Conservation (phyloP, 2,797 vertebrate species). For the Sebastes minor region DNA sequence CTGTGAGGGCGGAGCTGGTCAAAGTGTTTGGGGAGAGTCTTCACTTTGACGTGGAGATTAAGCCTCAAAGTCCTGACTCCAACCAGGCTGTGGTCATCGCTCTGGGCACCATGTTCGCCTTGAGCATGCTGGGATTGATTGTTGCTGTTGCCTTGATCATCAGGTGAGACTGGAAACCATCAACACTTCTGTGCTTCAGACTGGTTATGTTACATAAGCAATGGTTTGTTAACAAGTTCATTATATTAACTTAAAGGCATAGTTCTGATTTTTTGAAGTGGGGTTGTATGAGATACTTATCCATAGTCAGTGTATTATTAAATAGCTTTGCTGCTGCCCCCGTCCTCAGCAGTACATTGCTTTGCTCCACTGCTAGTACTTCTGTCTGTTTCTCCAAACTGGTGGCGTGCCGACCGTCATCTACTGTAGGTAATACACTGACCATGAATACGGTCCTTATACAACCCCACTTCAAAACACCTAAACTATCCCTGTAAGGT, state of each 20-base stretch:
- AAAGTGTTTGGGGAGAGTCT: constrained; percentile 59
- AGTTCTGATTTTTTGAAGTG: not conserved
- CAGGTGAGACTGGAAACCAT: constrained; percentile 68
- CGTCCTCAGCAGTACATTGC: no score
- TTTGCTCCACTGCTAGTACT: no score
- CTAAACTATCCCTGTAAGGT: no score
- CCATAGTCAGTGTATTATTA: no score
- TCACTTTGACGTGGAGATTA: constrained; percentile 29
- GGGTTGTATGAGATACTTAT: no score
- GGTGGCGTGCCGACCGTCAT: no score
- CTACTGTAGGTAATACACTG: no score
- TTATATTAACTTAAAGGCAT: not conserved
- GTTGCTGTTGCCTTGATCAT: constrained; percentile 27
- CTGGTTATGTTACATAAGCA: not conserved
- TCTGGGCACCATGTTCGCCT: constrained; percentile 66
- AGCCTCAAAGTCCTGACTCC: not conserved
- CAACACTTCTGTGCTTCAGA: not conserved
- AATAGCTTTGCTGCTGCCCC: no score
- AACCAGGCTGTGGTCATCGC: constrained; percentile 44
- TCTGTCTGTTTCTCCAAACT: no score
- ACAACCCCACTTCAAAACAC: no score
- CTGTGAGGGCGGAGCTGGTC: constrained; percentile 66
- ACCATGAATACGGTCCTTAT: no score
- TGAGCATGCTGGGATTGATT: constrained; percentile 66
- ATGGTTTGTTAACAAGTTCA: not conserved